Percentiles rank a stretch among this genome's conserved stretches.
Evolutionary conservation across 2,888 invertebrate species (phyloP).

Genomic region (Eilema griseolum): DNA sequence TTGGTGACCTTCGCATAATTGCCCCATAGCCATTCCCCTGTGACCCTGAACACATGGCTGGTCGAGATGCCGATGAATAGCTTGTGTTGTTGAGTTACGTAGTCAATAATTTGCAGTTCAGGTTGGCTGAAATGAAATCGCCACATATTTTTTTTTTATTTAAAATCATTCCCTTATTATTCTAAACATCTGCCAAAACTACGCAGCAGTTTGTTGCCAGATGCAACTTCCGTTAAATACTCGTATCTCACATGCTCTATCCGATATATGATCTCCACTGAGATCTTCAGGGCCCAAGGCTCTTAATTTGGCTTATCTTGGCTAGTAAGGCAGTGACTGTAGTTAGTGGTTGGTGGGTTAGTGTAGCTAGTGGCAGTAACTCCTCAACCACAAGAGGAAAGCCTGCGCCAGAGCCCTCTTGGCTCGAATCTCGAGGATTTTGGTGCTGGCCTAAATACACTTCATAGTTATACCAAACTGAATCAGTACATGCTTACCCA

Average conservation of each 20-base stretch:
- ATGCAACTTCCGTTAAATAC: too few relatives aligned
- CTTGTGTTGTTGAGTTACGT: slow-evolving; percentile 97
- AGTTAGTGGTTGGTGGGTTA: too few relatives aligned
- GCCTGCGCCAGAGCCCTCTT: neutral
- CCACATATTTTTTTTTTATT: too few relatives aligned
- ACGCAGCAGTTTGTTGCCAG: too few relatives aligned
- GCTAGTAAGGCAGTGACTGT: too few relatives aligned
- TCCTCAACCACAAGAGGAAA: too few relatives aligned
- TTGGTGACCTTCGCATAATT: slow-evolving; percentile 91
- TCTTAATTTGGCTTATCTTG: too few relatives aligned
- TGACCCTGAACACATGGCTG: slow-evolving; percentile 91
- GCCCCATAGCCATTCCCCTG: slow-evolving; percentile 92
- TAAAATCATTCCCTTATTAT: too few relatives aligned
- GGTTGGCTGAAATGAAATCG: slow-evolving; percentile 89
- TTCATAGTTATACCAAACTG: neutral
- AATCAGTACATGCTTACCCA: slow-evolving; percentile 81
- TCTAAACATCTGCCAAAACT: too few relatives aligned
- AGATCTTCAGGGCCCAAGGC: too few relatives aligned
- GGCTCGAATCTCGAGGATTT: neutral
- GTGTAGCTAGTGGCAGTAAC: too few relatives aligned
- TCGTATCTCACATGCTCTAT: neutral
- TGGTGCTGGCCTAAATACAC: neutral
- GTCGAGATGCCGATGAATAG: slow-evolving; percentile 94
- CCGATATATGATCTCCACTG: neutral
- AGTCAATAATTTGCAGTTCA: slow-evolving; percentile 96